These are phyloP conservation scores for Tachuris rubrigastra DNA, from an alignment of 2,113 vertebrate species.

Conservation along the genomic window DNA sequence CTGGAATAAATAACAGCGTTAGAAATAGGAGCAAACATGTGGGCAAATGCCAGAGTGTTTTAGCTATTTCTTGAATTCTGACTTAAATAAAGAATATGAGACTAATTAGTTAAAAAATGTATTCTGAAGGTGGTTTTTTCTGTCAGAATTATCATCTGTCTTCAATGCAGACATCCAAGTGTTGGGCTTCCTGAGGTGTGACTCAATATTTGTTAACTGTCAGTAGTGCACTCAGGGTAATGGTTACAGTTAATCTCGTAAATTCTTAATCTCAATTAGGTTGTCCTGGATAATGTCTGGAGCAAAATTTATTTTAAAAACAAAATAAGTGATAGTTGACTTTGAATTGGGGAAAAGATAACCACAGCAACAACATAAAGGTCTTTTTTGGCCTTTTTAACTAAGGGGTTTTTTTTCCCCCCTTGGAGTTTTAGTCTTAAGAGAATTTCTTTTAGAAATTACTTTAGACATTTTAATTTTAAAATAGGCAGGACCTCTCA, in stretches of 20 bases:
- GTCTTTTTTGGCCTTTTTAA: not conserved
- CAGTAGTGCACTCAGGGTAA: not conserved
- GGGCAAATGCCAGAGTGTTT: not conserved
- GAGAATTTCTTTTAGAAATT: not conserved
- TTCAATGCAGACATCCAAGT: not conserved
- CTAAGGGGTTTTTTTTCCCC: rapidly evolving
- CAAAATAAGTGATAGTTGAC: not conserved
- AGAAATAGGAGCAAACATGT: not conserved
- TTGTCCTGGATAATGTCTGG: not conserved
- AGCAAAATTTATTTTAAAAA: not conserved
- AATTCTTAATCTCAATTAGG: not conserved
- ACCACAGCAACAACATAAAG: not conserved
- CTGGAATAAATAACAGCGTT: not conserved
- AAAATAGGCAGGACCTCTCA: not conserved
- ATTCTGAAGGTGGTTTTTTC: not conserved
- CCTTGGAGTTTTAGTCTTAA: not conserved
- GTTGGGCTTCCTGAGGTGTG: not conserved
- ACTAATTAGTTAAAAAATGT: not conserved
- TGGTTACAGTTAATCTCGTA: not conserved
- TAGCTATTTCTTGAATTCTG: not conserved
- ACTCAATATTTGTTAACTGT: not conserved
- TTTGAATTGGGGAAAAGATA: not conserved
- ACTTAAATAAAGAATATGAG: not conserved
- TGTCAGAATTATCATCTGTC: not conserved
- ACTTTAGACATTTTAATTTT: not conserved